phyloP scores from a whole-genome alignment of 2,888 invertebrate genomes.

The Electrophaes corylata region DNA sequence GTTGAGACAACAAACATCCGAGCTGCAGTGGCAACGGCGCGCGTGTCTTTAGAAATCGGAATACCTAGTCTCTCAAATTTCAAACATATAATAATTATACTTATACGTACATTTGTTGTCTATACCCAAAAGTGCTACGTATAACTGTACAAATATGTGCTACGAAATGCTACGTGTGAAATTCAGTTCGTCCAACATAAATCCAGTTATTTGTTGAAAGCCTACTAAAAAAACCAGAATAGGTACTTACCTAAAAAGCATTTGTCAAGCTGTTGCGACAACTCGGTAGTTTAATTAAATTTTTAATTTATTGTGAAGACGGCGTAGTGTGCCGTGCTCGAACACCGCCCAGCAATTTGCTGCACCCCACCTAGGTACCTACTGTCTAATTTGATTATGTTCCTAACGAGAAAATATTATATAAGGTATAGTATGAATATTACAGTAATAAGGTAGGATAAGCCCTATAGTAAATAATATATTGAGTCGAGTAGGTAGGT shows the following conservation, averaged over 20 bases:
- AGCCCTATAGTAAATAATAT: too few relatives aligned
- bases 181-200: not conserved
- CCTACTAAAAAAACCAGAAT: slow-evolving; percentile 56
- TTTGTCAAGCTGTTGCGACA: slow-evolving; percentile 70
- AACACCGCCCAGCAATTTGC: slow-evolving; percentile 36
- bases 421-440: too few relatives aligned
- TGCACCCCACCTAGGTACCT: slow-evolving; percentile 40
- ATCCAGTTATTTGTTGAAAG: not conserved
- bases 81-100: not conserved
- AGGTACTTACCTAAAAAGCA: slow-evolving; percentile 55
- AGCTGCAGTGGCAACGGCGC: slow-evolving; percentile 32
- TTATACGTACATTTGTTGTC: too few relatives aligned
- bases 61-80: slow-evolving; percentile 3
- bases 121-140: too few relatives aligned
- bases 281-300: slow-evolving; percentile 76
- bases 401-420: not conserved
- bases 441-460: not conserved
- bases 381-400: slow-evolving; percentile 34
- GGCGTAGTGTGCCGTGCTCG: slow-evolving; percentile 53
- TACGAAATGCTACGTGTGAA: not conserved
- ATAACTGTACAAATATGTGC: too few relatives aligned
- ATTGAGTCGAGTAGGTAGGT: too few relatives aligned
- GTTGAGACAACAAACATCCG: slow-evolving; percentile 56
- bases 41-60: slow-evolving; percentile 1
- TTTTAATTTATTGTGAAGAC: slow-evolving; percentile 76